Percentiles rank a stretch among this genome's conserved stretches.
Conservation (phyloP, 1,140 invertebrate species). For the Steinernema feltiae region DNA sequence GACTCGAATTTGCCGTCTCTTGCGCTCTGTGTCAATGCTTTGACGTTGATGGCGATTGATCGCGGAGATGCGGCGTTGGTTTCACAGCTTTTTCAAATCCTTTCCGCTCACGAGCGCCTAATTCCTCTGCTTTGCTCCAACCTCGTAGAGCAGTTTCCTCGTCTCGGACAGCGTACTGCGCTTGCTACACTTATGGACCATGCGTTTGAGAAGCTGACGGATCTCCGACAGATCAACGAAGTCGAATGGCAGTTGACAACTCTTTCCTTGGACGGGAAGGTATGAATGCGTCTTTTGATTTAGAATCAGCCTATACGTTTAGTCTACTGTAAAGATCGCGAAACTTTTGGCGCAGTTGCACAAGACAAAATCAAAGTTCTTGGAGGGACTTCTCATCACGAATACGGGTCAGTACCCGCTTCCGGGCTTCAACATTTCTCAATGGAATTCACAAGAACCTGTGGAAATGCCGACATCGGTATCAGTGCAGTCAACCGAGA, state of each 20-base stretch:
- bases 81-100: constrained; percentile 14
- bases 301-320: background rate
- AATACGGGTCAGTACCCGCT: constrained; percentile 43
- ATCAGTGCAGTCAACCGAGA: background rate
- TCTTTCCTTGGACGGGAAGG: constrained; percentile 14
- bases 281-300: background rate
- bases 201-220: constrained; percentile 3
- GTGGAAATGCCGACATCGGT: background rate
- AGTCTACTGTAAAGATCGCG: background rate
- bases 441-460: constrained; percentile 47
- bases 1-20: constrained; percentile 45
- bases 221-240: constrained; percentile 42
- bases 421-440: constrained; percentile 45
- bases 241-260: constrained; percentile 42
- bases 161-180: background rate
- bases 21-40: constrained; percentile 43
- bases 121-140: constrained; percentile 23
- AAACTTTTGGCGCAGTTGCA: constrained; percentile 14
- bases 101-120: constrained; percentile 18
- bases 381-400: constrained; percentile 44
- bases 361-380: constrained; percentile 29
- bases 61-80: constrained; percentile 38
- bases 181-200: background rate
- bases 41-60: constrained; percentile 47
- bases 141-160: constrained; percentile 14